phyloP scores from a whole-genome alignment of 1,140 invertebrate species.

The Drosophila bifasciata region DNA sequence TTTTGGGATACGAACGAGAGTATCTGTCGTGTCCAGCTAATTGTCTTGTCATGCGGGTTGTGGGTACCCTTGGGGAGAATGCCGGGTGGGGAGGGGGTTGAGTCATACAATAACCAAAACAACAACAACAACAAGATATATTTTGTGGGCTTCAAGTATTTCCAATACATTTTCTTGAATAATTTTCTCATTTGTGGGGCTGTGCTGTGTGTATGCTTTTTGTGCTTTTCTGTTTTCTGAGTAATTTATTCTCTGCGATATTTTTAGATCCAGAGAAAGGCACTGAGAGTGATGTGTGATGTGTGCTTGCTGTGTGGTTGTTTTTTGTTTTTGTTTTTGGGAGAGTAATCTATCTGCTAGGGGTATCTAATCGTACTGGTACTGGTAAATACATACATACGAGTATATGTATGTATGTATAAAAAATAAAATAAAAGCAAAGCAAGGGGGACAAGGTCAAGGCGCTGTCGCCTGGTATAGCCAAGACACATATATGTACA shows the following conservation, averaged over 20 bases:
- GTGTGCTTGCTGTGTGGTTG: too few species aligned
- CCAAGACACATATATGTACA: constrained; percentile 22
- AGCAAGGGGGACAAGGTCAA: constrained; percentile 67
- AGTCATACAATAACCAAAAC: constrained; percentile 28
- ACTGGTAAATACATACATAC: too few species aligned
- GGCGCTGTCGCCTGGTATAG: constrained; percentile 47
- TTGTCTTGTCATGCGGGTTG: constrained; percentile 57
- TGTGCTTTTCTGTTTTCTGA: constrained; percentile 25
- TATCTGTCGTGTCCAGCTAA: constrained; percentile 65
- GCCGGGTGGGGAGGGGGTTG: constrained; percentile 10
- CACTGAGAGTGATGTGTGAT: not conserved
- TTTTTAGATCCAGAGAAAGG: constrained; percentile 46
- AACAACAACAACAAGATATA: constrained; percentile 16
- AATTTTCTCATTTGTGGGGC: not conserved
- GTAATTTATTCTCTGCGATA: constrained; percentile 33
- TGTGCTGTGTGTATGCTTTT: not conserved
- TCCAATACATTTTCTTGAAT: constrained; percentile 28
- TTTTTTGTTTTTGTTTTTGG: not conserved
- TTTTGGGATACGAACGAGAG: not conserved
- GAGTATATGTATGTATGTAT: too few species aligned
- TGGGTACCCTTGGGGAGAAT: constrained; percentile 1
- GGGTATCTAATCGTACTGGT: too few species aligned
- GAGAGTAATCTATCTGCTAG: constrained; percentile 30
- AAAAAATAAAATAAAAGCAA: too few species aligned
- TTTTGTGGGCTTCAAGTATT: constrained; percentile 22